Percentiles rank a stretch among this genome's conserved stretches.
phyloP scores from a whole-genome alignment of 2,113 vertebrate genomes.

The Brevimyrus niger region DNA sequence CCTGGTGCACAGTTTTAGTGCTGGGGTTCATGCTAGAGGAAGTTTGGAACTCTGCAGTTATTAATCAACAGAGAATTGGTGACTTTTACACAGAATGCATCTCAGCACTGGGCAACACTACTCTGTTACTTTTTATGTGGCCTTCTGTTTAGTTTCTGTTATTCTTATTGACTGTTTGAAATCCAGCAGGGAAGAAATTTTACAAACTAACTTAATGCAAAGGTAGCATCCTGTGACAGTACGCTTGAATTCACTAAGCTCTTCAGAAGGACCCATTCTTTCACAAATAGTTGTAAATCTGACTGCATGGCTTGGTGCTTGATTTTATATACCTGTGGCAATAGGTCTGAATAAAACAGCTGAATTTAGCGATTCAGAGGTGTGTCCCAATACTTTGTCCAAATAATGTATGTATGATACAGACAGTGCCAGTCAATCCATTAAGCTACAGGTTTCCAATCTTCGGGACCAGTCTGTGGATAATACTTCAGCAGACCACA shows the following conservation, averaged over 20 bases:
- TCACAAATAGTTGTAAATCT: background rate
- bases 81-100: background rate
- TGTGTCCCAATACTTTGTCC: too few relatives aligned
- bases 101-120: background rate
- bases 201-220: background rate
- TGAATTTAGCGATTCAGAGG: too few relatives aligned
- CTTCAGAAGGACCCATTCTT: background rate
- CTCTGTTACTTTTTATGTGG: background rate
- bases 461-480: background rate
- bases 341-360: too few relatives aligned
- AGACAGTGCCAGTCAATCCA: too few relatives aligned
- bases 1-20: background rate
- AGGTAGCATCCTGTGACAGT: background rate
- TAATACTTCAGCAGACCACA: background rate
- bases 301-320: background rate
- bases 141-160: background rate
- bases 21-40: background rate
- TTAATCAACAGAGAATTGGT: background rate
- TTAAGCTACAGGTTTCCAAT: too few relatives aligned
- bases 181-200: background rate
- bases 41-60: background rate
- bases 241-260: background rate
- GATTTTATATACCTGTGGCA: too few relatives aligned
- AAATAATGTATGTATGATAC: too few relatives aligned
- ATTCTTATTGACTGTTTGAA: background rate